Percentiles rank a stretch among this genome's conserved stretches.
phyloP scores from a whole-genome alignment of 1,140 invertebrate genomes.

The Ceratosolen solmsi region DNA sequence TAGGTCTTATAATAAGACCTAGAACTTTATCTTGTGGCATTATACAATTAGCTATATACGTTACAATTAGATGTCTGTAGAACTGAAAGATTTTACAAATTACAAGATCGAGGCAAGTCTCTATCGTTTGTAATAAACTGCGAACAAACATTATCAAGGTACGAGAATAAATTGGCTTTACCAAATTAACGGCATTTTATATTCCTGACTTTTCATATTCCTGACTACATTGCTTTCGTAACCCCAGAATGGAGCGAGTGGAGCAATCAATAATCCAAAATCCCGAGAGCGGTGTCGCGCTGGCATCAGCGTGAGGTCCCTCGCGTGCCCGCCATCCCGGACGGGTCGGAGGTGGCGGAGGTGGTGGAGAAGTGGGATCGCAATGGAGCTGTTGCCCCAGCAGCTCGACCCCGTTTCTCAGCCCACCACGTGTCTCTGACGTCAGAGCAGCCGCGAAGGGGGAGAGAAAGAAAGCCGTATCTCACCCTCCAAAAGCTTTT shows the following conservation, averaged over 20 bases:
- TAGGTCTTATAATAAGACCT: neutral
- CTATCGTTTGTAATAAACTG: too few species aligned
- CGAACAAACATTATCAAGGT: too few species aligned
- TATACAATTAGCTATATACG: neutral
- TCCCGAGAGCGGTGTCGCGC: neutral
- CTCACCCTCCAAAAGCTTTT: neutral
- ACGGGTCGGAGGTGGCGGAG: neutral
- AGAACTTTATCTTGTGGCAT: neutral
- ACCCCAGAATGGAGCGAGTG: neutral
- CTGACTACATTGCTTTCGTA: too few species aligned
- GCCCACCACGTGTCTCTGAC: conserved; percentile 61
- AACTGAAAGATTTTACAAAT: too few species aligned
- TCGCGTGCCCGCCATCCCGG: neutral
- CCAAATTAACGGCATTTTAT: too few species aligned
- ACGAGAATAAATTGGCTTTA: too few species aligned
- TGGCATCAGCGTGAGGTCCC: neutral
- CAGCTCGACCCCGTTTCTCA: conserved; percentile 53
- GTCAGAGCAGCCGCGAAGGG: conserved; percentile 54
- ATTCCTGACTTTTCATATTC: too few species aligned
- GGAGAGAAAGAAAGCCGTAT: neutral
- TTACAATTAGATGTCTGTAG: neutral
- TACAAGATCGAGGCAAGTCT: too few species aligned
- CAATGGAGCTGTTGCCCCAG: conserved; percentile 47
- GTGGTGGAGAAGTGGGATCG: neutral
- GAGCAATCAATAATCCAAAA: neutral